Evolutionary conservation across 2,797 vertebrate genomes (phyloP).

Genomic region (Pseudotriccus pelzelni): DNA sequence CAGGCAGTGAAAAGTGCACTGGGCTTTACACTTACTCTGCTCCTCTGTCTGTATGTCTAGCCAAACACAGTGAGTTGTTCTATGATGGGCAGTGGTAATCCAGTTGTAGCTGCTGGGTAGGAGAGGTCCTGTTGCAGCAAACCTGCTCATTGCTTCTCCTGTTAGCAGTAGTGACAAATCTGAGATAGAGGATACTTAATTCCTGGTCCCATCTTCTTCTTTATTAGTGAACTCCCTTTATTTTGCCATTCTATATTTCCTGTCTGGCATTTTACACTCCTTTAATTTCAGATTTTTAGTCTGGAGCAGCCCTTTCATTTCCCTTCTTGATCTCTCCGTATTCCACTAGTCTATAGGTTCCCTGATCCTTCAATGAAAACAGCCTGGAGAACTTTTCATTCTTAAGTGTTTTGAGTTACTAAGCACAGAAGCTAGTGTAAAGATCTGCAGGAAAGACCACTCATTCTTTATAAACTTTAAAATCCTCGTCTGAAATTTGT

Average conservation of each 20-base stretch:
- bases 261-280: background rate
- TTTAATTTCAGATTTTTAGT: background rate
- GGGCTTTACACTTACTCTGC: background rate
- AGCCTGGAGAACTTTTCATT: background rate
- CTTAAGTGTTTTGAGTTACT: background rate
- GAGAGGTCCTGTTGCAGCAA: background rate
- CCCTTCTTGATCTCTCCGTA: background rate
- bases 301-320: background rate
- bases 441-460: background rate
- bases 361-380: background rate
- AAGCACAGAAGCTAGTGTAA: background rate
- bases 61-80: accelerated
- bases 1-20: background rate
- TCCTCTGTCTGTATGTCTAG: background rate
- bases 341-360: background rate
- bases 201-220: background rate
- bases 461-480: background rate
- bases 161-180: background rate
- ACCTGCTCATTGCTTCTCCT: background rate
- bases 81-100: accelerated
- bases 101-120: background rate
- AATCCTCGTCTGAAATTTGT: background rate
- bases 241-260: background rate
- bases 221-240: background rate
- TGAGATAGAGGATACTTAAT: background rate